Evolutionary conservation across 2,888 invertebrate species (phyloP).

Genomic region (Chrysomela aeneicollis): DNA sequence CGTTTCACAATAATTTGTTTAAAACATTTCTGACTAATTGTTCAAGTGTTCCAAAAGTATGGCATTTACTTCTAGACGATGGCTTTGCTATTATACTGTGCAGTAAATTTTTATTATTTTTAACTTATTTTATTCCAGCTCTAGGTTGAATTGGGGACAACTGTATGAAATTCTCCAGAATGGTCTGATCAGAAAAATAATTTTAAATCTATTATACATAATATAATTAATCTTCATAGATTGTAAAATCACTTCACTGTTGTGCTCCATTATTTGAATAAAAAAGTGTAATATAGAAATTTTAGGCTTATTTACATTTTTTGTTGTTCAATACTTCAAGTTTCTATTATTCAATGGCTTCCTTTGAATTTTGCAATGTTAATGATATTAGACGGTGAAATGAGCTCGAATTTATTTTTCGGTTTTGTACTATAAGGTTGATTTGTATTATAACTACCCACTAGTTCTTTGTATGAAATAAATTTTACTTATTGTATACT

Average conservation of each 20-base stretch:
- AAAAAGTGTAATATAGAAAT: slow-evolving; percentile 57
- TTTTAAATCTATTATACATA: slow-evolving; percentile 48
- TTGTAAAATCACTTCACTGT: slow-evolving; percentile 58
- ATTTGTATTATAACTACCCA: slow-evolving; percentile 41
- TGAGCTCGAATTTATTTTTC: slow-evolving; percentile 36
- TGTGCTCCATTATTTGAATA: slow-evolving; percentile 55
- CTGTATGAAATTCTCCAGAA: slow-evolving; percentile 43
- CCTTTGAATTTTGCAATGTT: slow-evolving; percentile 38
- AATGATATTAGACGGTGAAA: slow-evolving; percentile 37
- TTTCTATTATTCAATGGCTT: slow-evolving; percentile 30
- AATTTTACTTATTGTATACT: slow-evolving; percentile 35
- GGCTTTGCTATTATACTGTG: too few relatives aligned
- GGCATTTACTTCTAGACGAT: too few relatives aligned
- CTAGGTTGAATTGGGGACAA: slow-evolving; percentile 56
- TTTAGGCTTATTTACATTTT: slow-evolving; percentile 38
- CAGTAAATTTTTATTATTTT: slow-evolving; percentile 27
- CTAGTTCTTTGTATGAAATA: slow-evolving; percentile 45
- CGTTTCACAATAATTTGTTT: too few relatives aligned
- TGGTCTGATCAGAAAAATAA: slow-evolving; percentile 49
- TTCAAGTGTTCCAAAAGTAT: too few relatives aligned
- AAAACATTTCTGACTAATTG: too few relatives aligned
- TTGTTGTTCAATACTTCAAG: slow-evolving; percentile 21
- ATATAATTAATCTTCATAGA: slow-evolving; percentile 56
- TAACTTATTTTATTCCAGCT: slow-evolving; percentile 55
- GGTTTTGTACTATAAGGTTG: slow-evolving; percentile 44